Evolutionary conservation across 2,113 vertebrate species (phyloP), one percentile per base, ranked within the genome.

Genomic region (Hippocampus abdominalis): DNA sequence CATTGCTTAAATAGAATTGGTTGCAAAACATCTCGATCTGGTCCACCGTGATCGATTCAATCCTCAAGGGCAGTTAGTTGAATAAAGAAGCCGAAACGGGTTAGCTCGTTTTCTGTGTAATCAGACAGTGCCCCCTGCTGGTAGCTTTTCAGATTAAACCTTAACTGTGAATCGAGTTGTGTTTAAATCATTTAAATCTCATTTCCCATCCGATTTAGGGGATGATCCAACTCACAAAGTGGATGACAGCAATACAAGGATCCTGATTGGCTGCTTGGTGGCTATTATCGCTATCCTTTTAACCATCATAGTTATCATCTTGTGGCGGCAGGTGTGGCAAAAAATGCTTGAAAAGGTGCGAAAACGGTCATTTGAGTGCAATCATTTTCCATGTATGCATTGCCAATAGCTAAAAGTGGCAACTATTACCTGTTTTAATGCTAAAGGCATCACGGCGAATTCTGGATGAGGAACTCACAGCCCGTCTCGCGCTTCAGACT

Each of bases 281-380:
- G 96, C 96, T 0, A 96, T 99, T 82, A 99, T 99, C 75, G 95
- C 94, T 81, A 98, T 99, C 80, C 90, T 98, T 5, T 72, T 95
- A 78, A 92, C 95, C 44, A 94, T 99, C 79, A 98, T 99, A 5
- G 93, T 98, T 86, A 98, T 98, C 85, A 99, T 98, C 68, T 91
- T 99, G 42, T 99, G 97, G 96, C 87, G 96, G 51, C 96, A 98
- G 78, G 96, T 98, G 86, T 99, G 97, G 97, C 95, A 96, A 85
- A 99, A 97, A 88, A 97, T 99, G 95, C 90, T 98, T 64, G 96
- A 98, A 80, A 99, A 98, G 94, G 96, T 99, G 63, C 68, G 54
- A 36, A 3, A 21, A 2, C 32, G 25, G 18, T 9, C 5, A 0
- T 21, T 53, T n/a, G 36, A 18, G 6, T 20, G 16, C 13, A 5